Evolutionary conservation across 2,888 invertebrate species (phyloP), one percentile per base, ranked within the genome.

Genomic region (Adineta ricciae): DNA sequence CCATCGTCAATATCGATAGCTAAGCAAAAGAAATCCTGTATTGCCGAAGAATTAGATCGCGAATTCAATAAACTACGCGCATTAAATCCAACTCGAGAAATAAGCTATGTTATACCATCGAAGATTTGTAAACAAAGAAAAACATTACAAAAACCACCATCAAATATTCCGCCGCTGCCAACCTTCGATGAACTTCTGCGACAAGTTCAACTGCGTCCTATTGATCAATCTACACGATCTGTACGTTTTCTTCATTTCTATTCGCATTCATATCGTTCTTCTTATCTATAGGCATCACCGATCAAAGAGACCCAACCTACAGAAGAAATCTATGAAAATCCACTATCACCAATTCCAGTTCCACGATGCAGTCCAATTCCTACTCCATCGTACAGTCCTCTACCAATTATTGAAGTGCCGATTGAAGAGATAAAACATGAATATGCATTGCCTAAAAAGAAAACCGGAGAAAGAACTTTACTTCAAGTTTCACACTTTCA

Each of bases 11-110:
- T 19, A 64, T 32, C 32, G 32, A 64, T 1, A 32, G 32, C 14
- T 4, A 64, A 64, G 19, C 32, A 27, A 24, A 78, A 78, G 41
- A 78, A 78, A 41, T 41, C 78, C 7, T 41, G 9, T n/a, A 21
- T 78, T n/a, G n/a, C 78, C 2, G 41, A 78, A 41, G 78, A 78
- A 78, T 78, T 78, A 78, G 78, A 78, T 78, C 38, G 41, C 8
- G 78, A 78, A 41, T 78, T 78, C 19, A 41, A 14, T 38, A 38
- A 41, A 78, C 14, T 78, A 78, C 78, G 78, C n/a, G 78, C 41
- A 41, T n/a, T 24, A 3, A 11, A 78, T 41, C 78, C 78, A 38
- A 7, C 38, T 24, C 78, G 41, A 41, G 78, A 78, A 19, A 14
- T 78, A 24, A 78, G 2, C 2, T 78, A 78, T 41, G 78, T 78